These are phyloP conservation scores for Tachycineta bicolor DNA, from an alignment of 2,113 vertebrate genomes.

Conservation along the genomic window DNA sequence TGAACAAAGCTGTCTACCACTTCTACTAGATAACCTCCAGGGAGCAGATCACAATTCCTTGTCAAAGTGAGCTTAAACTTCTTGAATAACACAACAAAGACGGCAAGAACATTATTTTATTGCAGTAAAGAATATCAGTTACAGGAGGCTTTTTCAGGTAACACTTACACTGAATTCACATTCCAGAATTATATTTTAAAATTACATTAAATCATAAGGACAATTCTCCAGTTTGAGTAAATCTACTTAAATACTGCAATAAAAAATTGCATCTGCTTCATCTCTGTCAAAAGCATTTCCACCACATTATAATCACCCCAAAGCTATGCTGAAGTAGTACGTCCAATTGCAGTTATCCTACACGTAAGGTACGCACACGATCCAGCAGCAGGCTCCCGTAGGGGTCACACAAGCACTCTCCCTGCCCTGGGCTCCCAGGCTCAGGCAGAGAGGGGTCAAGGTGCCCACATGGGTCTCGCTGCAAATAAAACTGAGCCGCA, in stretches of 20 bases:
- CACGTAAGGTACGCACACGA: background rate
- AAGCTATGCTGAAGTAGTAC: background rate
- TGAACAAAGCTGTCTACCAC: background rate
- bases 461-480: background rate
- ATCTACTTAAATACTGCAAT: background rate
- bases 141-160: background rate
- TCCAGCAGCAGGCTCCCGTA: background rate
- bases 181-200: background rate
- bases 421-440: background rate
- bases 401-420: background rate
- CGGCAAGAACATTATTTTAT: background rate
- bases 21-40: background rate
- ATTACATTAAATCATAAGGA: background rate
- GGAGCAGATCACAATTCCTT: background rate
- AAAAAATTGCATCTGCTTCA: background rate
- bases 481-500: background rate
- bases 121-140: background rate
- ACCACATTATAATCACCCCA: background rate
- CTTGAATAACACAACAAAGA: background rate
- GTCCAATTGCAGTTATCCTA: background rate
- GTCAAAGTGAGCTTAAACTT: background rate
- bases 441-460: background rate
- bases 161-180: background rate
- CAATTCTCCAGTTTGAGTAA: background rate
- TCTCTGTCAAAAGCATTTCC: background rate